Base-by-base conservation (phyloP, 2,888 invertebrate genomes). In the Hydraecia micacea region DNA sequence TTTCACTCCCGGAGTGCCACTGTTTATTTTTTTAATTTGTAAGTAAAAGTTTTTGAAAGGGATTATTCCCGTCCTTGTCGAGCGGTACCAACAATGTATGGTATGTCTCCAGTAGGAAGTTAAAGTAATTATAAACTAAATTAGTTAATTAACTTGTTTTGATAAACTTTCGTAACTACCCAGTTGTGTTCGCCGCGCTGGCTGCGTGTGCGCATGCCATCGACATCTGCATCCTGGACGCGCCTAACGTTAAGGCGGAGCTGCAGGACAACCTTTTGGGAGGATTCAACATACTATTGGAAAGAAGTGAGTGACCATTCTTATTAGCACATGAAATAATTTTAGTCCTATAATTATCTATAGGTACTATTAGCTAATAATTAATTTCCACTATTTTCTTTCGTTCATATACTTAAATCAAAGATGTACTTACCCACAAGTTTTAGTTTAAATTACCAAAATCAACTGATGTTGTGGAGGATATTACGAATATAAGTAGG, bases 221-320 rank as follows among this genome's bases (percentile, higher is more conserved):
- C 32, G 91, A 95, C 83, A 91, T 95, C 58, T 90, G 87, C 36
- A 77, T 95, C 42, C 85, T 95, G 21, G 90, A 92, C 78, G 81
- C 89, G 36, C 89, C 91, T 0, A 87, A 87, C 2, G 87, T 93
- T 3, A 93, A 90, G 66, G 90, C 92, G 18, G 81, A 88, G 6
- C 83, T 95, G 4, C 91, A 93, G 78, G 90, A 92, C 80, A 95
- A 95, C 86, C 88, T 91, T 0, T 83, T 90, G 67, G 95, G 94
- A 46, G 95, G 95, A 58, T 91, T 93, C 69, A 95, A 95, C 80
- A 39, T 95, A 3, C 28, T 93, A 9, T 78, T 94, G 66, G 88
- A 93, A 46, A 90, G 94, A 78, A 93, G 95, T 95, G 83, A 93
- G 94, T 71, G 1, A 63, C 21, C 21, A 4, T 62, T 62, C 5